Percentiles rank a stretch among this genome's conserved stretches.
phyloP scores from a whole-genome alignment of 2,888 invertebrate genomes.

The Chrysolina oricalcia region DNA sequence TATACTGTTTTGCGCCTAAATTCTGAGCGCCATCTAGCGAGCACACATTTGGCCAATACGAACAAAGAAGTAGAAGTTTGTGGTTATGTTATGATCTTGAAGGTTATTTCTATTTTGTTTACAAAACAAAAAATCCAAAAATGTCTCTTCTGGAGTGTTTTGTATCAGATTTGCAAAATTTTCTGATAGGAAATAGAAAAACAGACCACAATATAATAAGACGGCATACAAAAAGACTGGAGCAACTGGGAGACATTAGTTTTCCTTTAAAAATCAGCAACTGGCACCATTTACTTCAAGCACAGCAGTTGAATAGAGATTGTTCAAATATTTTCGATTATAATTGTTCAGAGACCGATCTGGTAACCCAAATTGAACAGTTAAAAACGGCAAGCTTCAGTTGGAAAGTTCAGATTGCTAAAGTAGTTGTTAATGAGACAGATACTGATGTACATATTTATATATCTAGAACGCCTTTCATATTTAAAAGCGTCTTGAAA shows the following conservation, averaged over 20 bases:
- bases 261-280: conserved; percentile 75
- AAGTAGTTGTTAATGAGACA: conserved; percentile 65
- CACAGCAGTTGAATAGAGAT: conserved; percentile 30
- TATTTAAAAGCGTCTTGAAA: conserved; percentile 64
- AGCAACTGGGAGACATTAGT: conserved; percentile 78
- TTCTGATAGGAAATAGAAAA: conserved; percentile 49
- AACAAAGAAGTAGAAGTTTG: too few relatives aligned
- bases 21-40: too few relatives aligned
- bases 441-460: conserved; percentile 74
- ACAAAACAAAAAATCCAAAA: too few relatives aligned
- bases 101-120: too few relatives aligned
- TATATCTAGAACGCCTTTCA: conserved; percentile 70
- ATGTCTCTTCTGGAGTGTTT: conserved; percentile 54
- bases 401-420: conserved; percentile 73
- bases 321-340: conserved; percentile 58
- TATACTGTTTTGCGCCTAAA: too few relatives aligned
- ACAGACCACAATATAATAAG: conserved; percentile 71
- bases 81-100: too few relatives aligned
- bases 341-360: conserved; percentile 49
- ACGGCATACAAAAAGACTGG: conserved; percentile 76
- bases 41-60: too few relatives aligned
- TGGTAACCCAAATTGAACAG: conserved; percentile 61
- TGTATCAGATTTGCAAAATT: conserved; percentile 52
- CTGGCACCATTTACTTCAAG: conserved; percentile 74
- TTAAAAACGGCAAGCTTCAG: conserved; percentile 71